Base-by-base conservation (phyloP, 1,140 invertebrate species). In the Drosophila nikananu region DNA sequence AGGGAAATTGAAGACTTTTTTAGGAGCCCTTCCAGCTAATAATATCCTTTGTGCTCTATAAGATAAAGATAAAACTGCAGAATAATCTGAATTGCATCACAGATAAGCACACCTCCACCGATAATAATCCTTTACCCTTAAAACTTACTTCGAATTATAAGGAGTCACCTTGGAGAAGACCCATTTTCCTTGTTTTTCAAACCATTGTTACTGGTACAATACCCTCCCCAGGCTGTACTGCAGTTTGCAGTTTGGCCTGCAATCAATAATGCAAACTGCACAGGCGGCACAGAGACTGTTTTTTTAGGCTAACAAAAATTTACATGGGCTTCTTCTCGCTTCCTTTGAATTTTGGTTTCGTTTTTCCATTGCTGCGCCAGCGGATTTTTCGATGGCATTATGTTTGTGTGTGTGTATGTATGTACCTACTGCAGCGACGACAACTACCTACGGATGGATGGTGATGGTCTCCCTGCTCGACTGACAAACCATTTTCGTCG, bases 291-390 rank as follows among this genome's bases (percentile, higher is more conserved):
- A 52, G 54, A 37, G 63, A 64, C 67, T 63, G 62, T 64, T 83
- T 80, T 80, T 86, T 80, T 64, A 78, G 80, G 72, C 70, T 80
- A 83, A 86, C 60, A 19, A 80, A 57, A 80, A 83, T 83, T 80
- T 83, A 83, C 81, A 83, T 84, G 78, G 80, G 71, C 80, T 81
- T 75, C 64, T 62, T 80, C 54, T 57, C 71, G 77, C 70, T 81
- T 82, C 65, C 66, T 81, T 78, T 83, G 73, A 74, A 73, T 58
- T 81, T 62, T 23, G 23, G 39, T 63, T 70, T 86, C 79, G 74
- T 65, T 86, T 81, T 86, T 75, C 68, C 67, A 75, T 25, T 86
- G 79, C 83, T 71, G 66, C 79, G 82, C 52, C 65, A 86, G 82
- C 79, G 77, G 77, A 72, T 84, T 84, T 84, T 81, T 42, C 46